Evolutionary conservation across 2,113 vertebrate species (phyloP).

Genomic region (Stigmatopora nigra): DNA sequence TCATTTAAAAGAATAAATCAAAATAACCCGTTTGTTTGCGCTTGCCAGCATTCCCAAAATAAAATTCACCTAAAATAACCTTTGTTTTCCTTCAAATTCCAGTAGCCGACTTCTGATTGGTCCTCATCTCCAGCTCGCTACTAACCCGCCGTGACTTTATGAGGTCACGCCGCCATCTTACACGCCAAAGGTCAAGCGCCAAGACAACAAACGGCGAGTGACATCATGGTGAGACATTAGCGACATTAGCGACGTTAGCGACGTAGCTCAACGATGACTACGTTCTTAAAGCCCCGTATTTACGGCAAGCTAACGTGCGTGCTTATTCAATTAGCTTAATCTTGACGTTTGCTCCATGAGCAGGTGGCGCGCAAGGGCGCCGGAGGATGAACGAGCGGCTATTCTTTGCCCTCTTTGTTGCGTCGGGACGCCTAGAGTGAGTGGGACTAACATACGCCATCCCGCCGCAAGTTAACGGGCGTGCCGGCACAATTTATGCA

Average conservation of each 20-base stretch:
- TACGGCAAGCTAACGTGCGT: not conserved
- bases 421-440: not conserved
- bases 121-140: not conserved
- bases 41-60: too few relatives aligned
- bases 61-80: too few relatives aligned
- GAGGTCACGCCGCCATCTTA: slow-evolving; percentile 5
- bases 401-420: not conserved
- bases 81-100: too few relatives aligned
- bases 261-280: not conserved
- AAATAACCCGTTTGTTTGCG: too few relatives aligned
- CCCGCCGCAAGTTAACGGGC: too few relatives aligned
- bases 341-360: slow-evolving; percentile 29
- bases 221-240: slow-evolving; percentile 27
- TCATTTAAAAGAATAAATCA: too few relatives aligned
- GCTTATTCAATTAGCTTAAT: slow-evolving; percentile 49
- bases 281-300: not conserved
- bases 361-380: slow-evolving; percentile 15
- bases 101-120: too few relatives aligned
- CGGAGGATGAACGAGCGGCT: not conserved
- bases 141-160: not conserved
- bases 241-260: slow-evolving; percentile 16
- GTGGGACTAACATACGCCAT: too few relatives aligned
- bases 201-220: slow-evolving; percentile 13
- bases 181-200: slow-evolving; percentile 17
- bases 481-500: not conserved